Base-by-base conservation (phyloP, 1,140 invertebrate species). In the Tyrophagus putrescentiae region DNA sequence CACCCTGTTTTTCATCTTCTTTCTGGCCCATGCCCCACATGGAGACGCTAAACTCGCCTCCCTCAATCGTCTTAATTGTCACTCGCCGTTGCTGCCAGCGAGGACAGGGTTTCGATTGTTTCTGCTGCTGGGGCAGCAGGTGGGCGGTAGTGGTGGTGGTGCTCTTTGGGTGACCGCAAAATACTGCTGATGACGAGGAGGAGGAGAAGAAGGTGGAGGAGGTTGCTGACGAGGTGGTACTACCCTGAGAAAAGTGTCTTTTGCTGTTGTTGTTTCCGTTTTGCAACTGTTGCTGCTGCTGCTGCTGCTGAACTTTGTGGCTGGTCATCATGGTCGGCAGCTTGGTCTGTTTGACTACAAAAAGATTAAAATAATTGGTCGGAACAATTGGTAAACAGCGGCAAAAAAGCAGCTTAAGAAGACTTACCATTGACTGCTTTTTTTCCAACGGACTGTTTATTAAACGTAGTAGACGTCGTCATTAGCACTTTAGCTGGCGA, bases 71-170 rank as follows among this genome's bases (percentile, higher is more conserved):
- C 75, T 95, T 91, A 65, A 97, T 97, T 76, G 95, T 90, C 56
- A 96, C 91, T 76, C 94, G 87, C 75, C 96, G 95, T 72, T 94
- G 91, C 76, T 96, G 90, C 92, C 92, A 97, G 72, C 90, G 86
- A n/a, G n/a, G n/a, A n/a, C n/a, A n/a, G n/a, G n/a, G n/a, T n/a
- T n/a, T n/a, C n/a, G n/a, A n/a, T n/a, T n/a, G n/a, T n/a, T n/a
- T n/a, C n/a, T n/a, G n/a, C n/a, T n/a, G n/a, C n/a, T n/a, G n/a
- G n/a, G n/a, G n/a, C n/a, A n/a, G n/a, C n/a, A n/a, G 65, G 87
- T 67, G 72, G n/a, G 32, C 5, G 52, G 1, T 1, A n/a, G n/a
- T n/a, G 25, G 3, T 3, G 33, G 16, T 56, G 28, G 25, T 53
- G 54, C 13, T n/a, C 18, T 42, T 42, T 13, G 53, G 3, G 1